Conservation (phyloP, 2,113 vertebrate genomes). For the Microtus richardsoni region DNA sequence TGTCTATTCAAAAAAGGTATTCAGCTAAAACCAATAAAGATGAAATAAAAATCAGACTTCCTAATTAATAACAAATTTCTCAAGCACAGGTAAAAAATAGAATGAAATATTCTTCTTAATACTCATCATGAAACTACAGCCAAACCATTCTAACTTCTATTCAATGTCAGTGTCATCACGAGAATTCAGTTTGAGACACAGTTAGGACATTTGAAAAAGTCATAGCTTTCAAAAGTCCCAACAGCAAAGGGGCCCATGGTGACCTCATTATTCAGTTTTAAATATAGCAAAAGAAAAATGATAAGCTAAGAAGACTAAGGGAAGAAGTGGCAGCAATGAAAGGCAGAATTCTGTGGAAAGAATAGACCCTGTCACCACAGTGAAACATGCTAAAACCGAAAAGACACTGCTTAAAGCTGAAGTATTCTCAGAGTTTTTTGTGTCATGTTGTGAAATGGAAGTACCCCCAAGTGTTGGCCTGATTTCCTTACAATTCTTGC, state of each 20-base stretch:
- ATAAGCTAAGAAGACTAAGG: slow-evolving; percentile 35
- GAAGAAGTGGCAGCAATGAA: slow-evolving; percentile 12
- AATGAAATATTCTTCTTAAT: neutral
- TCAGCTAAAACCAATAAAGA: neutral
- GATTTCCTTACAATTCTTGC: neutral
- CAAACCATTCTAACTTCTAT: slow-evolving; percentile 43
- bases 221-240: slow-evolving; percentile 44
- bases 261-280: slow-evolving; percentile 75
- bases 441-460: neutral
- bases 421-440: neutral
- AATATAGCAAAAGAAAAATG: slow-evolving; percentile 68
- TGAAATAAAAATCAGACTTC: slow-evolving; percentile 19
- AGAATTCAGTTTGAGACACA: slow-evolving; percentile 49
- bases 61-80: neutral
- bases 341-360: slow-evolving; percentile 8
- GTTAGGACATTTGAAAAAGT: slow-evolving; percentile 43
- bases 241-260: slow-evolving; percentile 15
- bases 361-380: slow-evolving; percentile 37
- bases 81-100: slow-evolving; percentile 44
- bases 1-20: neutral
- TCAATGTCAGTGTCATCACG: slow-evolving; percentile 24
- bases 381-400: neutral
- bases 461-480: neutral
- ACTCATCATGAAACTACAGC: slow-evolving; percentile 25
- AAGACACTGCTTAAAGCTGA: neutral